Conservation (phyloP, 2,113 vertebrate species). For the Camelus bactrianus region DNA sequence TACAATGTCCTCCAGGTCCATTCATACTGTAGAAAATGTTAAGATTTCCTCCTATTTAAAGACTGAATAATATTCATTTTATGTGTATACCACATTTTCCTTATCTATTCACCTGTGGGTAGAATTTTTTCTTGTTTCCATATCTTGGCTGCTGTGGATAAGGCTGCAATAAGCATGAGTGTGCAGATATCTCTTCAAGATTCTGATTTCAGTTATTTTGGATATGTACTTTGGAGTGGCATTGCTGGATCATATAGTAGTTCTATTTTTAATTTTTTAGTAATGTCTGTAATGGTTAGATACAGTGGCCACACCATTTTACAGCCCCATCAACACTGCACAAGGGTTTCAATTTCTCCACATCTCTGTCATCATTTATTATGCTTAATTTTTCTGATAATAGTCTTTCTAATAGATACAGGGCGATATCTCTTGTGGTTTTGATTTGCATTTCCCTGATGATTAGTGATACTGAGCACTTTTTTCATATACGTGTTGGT, state of each 20-base stretch:
- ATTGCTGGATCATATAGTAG: neutral
- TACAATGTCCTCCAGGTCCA: neutral
- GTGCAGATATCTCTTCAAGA: neutral
- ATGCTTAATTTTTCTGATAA: neutral
- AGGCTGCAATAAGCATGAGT: neutral
- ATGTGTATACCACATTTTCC: neutral
- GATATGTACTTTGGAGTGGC: neutral
- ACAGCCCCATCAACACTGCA: neutral
- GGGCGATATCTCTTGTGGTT: neutral
- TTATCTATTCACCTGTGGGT: neutral
- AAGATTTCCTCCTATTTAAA: neutral
- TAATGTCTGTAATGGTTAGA: neutral
- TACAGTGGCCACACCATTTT: neutral
- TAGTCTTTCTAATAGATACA: neutral
- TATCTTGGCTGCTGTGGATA: neutral
- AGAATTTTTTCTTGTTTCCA: neutral
- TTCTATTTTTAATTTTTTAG: neutral
- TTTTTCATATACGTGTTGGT: neutral
- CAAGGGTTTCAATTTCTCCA: neutral
- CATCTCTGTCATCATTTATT: neutral
- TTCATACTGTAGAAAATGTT: neutral
- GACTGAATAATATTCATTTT: neutral
- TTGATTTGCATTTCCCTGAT: neutral
- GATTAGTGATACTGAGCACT: neutral
- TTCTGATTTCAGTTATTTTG: neutral